These are phyloP conservation scores for Epinephelus lanceolatus DNA, from an alignment of 2,113 vertebrate genomes.

Conservation along the genomic window DNA sequence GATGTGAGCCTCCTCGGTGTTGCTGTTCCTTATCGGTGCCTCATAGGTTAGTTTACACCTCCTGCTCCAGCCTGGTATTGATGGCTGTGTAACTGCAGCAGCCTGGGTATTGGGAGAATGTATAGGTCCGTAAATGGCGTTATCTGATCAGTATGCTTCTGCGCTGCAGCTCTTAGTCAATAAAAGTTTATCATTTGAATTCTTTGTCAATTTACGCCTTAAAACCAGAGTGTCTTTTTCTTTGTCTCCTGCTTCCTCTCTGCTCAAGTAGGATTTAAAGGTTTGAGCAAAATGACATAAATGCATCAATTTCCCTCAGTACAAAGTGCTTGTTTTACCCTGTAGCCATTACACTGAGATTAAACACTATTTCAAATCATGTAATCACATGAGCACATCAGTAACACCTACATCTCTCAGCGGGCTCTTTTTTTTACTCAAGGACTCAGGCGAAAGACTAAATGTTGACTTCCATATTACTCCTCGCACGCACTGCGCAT, in stretches of 20 bases:
- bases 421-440: conserved; percentile 28
- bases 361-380: conserved; percentile 43
- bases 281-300: conserved; percentile 17
- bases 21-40: conserved; percentile 11
- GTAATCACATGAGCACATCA: conserved; percentile 42
- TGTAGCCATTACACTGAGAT: conserved; percentile 23
- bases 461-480: conserved; percentile 68
- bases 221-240: not conserved
- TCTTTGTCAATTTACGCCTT: conserved; percentile 14
- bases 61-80: conserved; percentile 19
- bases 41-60: conserved; percentile 19
- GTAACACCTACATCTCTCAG: conserved; percentile 31
- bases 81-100: conserved; percentile 34
- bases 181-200: conserved; percentile 23
- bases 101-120: conserved; percentile 2
- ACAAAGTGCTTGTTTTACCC: conserved; percentile 15
- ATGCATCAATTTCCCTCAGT: conserved; percentile 2
- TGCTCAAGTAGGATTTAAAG: conserved; percentile 27
- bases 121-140: not conserved
- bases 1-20: not conserved
- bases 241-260: conserved; percentile 11
- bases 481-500: conserved; percentile 53
- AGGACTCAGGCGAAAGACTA: conserved; percentile 42
- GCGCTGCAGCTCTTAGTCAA: conserved; percentile 9
- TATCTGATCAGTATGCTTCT: conserved; percentile 37